Percentiles rank a stretch among this genome's conserved stretches.
phyloP scores from a whole-genome alignment of 2,888 invertebrate species.

The Folsomia candida region DNA sequence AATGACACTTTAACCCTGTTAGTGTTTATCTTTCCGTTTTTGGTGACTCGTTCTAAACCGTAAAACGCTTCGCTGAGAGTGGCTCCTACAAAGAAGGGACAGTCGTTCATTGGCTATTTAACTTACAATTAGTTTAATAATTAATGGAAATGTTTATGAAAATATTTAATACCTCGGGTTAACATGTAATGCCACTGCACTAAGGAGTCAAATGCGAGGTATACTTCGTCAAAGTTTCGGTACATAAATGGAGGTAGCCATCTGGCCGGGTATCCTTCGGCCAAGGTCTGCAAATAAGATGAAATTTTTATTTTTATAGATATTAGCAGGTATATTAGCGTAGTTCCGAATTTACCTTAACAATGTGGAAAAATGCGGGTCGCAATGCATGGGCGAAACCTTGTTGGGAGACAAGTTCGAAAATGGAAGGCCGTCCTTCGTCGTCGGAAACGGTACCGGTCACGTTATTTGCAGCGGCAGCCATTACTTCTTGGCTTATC shows the following conservation, averaged over 20 bases:
- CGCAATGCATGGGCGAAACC: slow-evolving; percentile 38
- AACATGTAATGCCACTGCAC: slow-evolving; percentile 45
- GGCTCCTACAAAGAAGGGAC: slow-evolving; percentile 32
- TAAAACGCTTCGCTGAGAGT: slow-evolving; percentile 47
- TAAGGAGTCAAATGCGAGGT: slow-evolving; percentile 36
- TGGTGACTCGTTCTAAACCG: slow-evolving; percentile 39
- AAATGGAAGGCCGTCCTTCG: slow-evolving; percentile 31
- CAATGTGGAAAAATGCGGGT: slow-evolving; percentile 41
- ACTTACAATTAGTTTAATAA: background rate
- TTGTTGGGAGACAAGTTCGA: slow-evolving; percentile 46
- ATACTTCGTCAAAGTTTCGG: slow-evolving; percentile 43
- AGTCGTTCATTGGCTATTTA: too few relatives aligned
- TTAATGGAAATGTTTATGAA: background rate
- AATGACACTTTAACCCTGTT: slow-evolving; percentile 25
- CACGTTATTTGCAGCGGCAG: slow-evolving; percentile 35
- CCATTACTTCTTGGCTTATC: slow-evolving; percentile 22
- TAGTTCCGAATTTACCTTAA: slow-evolving; percentile 30
- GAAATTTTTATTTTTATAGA: slow-evolving; percentile 10
- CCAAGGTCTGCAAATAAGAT: slow-evolving; percentile 30
- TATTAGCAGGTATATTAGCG: background rate
- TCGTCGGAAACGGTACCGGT: slow-evolving; percentile 30
- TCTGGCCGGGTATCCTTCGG: slow-evolving; percentile 34
- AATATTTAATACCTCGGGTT: slow-evolving; percentile 44
- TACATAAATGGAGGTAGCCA: slow-evolving; percentile 26
- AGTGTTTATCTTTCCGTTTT: slow-evolving; percentile 6